phyloP scores from a whole-genome alignment of 2,888 invertebrate genomes.

The Unio pictorum region DNA sequence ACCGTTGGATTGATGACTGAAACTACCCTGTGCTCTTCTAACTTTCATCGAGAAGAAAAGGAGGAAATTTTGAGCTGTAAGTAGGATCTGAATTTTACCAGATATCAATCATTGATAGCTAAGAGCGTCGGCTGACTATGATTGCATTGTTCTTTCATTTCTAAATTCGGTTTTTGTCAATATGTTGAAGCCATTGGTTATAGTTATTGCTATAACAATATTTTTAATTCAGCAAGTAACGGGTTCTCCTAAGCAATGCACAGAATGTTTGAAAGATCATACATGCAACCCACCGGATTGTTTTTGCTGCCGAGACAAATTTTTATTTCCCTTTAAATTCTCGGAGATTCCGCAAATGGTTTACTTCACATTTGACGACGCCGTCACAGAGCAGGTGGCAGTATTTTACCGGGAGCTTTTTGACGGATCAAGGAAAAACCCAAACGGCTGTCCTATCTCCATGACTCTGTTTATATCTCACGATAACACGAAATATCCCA shows the following conservation, averaged over 20 bases:
- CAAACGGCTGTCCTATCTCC: slow-evolving; percentile 81
- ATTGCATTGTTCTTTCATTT: too few relatives aligned
- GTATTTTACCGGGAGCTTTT: slow-evolving; percentile 43
- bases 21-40: too few relatives aligned
- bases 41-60: too few relatives aligned
- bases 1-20: too few relatives aligned
- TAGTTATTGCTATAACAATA: too few relatives aligned
- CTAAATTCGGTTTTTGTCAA: too few relatives aligned
- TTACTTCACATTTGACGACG: slow-evolving; percentile 62
- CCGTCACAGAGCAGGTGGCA: slow-evolving; percentile 53
- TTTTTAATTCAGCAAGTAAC: too few relatives aligned
- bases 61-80: too few relatives aligned
- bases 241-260: slow-evolving; percentile 11
- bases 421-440: slow-evolving; percentile 73
- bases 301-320: slow-evolving; percentile 45
- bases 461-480: slow-evolving; percentile 99
- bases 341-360: slow-evolving; percentile 61
- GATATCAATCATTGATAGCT: too few relatives aligned
- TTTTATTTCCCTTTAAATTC: slow-evolving; percentile 30
- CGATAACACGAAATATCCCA: slow-evolving; percentile 99
- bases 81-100: too few relatives aligned
- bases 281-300: slow-evolving; percentile 43
- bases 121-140: too few relatives aligned
- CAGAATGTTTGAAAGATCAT: slow-evolving; percentile 30
- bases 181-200: too few relatives aligned